These are phyloP conservation scores for Eupithecia pulchellata DNA, from an alignment of 2,888 invertebrate genomes.

Conservation along the genomic window DNA sequence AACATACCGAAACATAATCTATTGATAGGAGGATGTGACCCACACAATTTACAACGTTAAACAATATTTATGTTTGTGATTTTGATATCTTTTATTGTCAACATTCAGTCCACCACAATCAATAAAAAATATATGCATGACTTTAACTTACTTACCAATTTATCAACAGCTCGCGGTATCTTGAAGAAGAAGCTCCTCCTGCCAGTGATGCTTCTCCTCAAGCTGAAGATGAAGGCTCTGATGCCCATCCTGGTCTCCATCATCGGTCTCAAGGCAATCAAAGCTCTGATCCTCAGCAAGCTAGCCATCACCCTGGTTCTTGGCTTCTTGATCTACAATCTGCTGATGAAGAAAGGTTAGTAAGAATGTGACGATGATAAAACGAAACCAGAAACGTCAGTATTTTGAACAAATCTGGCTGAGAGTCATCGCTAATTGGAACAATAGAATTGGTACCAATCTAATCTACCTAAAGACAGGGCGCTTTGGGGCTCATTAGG, in stretches of 20 bases:
- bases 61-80: not conserved
- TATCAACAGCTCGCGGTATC: conserved; percentile 88
- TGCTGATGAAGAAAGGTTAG: conserved; percentile 89
- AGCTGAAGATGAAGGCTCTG: conserved; percentile 93
- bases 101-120: too few relatives aligned
- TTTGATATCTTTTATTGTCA: not conserved
- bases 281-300: conserved; percentile 93
- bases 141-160: conserved; percentile 14
- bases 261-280: conserved; percentile 92
- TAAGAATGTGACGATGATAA: not conserved
- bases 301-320: conserved; percentile 92
- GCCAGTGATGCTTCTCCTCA: conserved; percentile 91
- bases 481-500: too few relatives aligned
- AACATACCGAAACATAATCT: not conserved
- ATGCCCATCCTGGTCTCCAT: conserved; percentile 93
- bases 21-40: not conserved
- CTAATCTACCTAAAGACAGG: not conserved
- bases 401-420: not conserved
- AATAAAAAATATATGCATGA: conserved; percentile 30
- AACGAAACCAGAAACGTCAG: not conserved
- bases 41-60: not conserved
- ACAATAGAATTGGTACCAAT: not conserved
- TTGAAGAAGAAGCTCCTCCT: conserved; percentile 93
- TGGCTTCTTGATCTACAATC: conserved; percentile 92
- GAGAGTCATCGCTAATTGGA: not conserved